Evolutionary conservation across 2,113 vertebrate genomes (phyloP).

Genomic region (Bothrops jararaca): DNA sequence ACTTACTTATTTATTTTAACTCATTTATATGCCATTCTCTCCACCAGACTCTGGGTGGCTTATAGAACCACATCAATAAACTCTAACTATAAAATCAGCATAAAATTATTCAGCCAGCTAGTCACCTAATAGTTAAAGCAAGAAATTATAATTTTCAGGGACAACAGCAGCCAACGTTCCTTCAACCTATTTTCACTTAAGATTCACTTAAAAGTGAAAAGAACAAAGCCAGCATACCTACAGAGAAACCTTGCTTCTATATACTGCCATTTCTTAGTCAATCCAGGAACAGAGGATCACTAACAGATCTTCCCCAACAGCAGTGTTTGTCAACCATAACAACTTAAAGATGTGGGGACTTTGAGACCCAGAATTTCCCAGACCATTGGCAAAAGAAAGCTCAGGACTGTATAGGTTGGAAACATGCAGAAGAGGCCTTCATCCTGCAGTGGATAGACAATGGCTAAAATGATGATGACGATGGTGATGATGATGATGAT

Average conservation of each 20-base stretch:
- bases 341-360: neutral
- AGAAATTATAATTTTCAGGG: neutral
- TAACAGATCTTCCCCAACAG: neutral
- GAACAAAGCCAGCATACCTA: neutral
- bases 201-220: neutral
- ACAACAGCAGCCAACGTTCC: neutral
- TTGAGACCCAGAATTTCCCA: neutral
- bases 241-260: neutral
- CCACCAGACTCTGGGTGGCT: neutral
- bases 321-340: neutral
- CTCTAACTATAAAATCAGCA: neutral
- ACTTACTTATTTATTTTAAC: neutral
- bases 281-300: neutral
- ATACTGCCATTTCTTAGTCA: neutral
- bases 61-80: neutral
- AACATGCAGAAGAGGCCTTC: no score
- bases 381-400: neutral
- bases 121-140: neutral
- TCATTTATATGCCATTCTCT: neutral
- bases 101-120: neutral
- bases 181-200: neutral
- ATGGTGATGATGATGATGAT: neutral
- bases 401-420: no score
- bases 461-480: no score
- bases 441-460: no score